Conservation (phyloP, 2,113 vertebrate genomes). For the Osmerus mordax region DNA sequence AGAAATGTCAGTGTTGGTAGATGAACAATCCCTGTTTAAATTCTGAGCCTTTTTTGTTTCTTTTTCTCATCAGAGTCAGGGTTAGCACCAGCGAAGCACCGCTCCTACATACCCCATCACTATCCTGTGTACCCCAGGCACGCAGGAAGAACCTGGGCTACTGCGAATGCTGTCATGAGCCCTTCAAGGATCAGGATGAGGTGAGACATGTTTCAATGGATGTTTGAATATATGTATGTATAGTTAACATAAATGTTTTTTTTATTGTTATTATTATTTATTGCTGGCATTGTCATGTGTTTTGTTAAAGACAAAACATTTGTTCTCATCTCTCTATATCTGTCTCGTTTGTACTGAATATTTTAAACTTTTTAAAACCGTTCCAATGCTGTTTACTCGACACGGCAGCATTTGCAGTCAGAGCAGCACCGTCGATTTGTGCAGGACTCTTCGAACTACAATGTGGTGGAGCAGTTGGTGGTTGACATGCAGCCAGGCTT, state of each 20-base stretch:
- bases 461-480: slow-evolving; percentile 70
- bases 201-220: slow-evolving; percentile 47
- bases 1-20: too few relatives aligned
- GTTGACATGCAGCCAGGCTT: slow-evolving; percentile 65
- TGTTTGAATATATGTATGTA: neutral
- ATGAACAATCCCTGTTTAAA: too few relatives aligned
- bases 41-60: too few relatives aligned
- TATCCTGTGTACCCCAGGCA: slow-evolving; percentile 20
- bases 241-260: neutral
- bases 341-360: neutral
- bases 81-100: slow-evolving; percentile 14
- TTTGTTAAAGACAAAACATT: neutral
- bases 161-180: slow-evolving; percentile 82
- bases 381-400: too few relatives aligned
- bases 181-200: slow-evolving; percentile 74
- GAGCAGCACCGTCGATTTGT: slow-evolving; percentile 74
- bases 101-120: slow-evolving; percentile 42
- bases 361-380: too few relatives aligned
- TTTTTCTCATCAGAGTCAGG: neutral
- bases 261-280: neutral
- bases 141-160: slow-evolving; percentile 72
- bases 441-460: slow-evolving; percentile 63
- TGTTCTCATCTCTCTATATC: neutral
- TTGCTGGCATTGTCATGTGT: neutral
- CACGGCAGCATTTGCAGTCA: slow-evolving; percentile 78